phyloP scores from a whole-genome alignment of 2,888 invertebrate genomes.

The Leptothorax acervorum region DNA sequence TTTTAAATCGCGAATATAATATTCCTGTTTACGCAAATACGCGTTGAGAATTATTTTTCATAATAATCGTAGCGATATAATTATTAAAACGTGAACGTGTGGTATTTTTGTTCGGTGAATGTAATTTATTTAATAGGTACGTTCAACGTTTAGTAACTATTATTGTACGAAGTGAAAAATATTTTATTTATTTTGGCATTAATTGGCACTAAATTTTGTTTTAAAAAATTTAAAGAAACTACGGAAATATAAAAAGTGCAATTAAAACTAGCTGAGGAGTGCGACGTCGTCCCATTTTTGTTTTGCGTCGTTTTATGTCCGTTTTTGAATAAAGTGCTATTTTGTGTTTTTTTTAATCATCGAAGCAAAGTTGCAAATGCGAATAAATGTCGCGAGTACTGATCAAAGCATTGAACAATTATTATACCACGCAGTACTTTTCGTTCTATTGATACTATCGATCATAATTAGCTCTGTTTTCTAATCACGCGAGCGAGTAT shows the following conservation, averaged over 20 bases:
- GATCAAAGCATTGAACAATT: neutral
- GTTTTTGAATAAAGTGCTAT: neutral
- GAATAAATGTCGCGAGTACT: constrained; percentile 7
- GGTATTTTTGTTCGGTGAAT: neutral
- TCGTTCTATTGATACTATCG: neutral
- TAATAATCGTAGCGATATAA: neutral
- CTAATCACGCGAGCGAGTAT: neutral
- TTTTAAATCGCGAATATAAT: constrained; percentile 11
- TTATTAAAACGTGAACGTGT: neutral
- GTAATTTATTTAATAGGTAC: neutral
- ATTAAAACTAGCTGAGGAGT: neutral
- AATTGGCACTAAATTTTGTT: neutral
- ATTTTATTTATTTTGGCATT: neutral
- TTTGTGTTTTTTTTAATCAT: neutral
- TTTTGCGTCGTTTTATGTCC: neutral
- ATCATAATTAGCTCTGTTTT: neutral
- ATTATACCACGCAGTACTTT: neutral
- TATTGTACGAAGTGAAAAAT: neutral
- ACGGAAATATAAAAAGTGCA: neutral
- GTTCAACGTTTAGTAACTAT: neutral
- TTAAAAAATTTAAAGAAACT: neutral
- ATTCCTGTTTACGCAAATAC: neutral
- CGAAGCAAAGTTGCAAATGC: neutral
- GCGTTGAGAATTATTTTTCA: constrained; percentile 6
- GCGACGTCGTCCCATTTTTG: too few species aligned